Base-by-base conservation (phyloP, 2,113 vertebrate species). In the Hassar affinis region DNA sequence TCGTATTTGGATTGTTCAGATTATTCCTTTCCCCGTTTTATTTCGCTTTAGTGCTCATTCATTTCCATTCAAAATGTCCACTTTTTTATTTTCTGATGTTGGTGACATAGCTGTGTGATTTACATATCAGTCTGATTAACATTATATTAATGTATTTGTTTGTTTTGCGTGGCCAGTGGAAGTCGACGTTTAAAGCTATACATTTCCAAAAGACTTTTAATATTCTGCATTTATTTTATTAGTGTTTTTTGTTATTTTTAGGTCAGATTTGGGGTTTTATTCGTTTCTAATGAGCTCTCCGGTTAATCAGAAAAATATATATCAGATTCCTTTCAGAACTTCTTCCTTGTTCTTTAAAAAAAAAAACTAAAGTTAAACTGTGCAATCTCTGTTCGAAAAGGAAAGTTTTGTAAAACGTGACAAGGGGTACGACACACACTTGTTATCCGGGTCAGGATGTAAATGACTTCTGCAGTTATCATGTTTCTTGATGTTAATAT, bases 401-500 rank as follows among this genome's bases (percentile, higher is more conserved):
- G 64, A 68, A 71, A 51, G 72, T 59, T 51, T 76, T 59, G 59
- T 15, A 51, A 75, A 33, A 10, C 6, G 42, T 42, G 30, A 83
- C 86, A 61, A 89, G 80, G 84, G 75, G 88, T n/a, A 90, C 87
- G 89, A 90, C 90, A 91, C 90, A 91, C 90, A 90, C 88, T 87
- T 93, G 91, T 93, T 92, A 88, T 45, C n/a, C 7, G 45, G 47
- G 62, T 66, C 90, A 92, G 89, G 92, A 94, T 95, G 93, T 95
- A 95, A 94, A 95, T 94, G 95, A 90, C 92, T 94, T 90, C 92
- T 90, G 82, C 81, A 91, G 93, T 92, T 89, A 93, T 93, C 93
- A 87, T 91, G 91, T 94, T 92, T 94, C 93, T 95, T 91, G 91
- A 93, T 96, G 95, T 96, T 95, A 94, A 96, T 96, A 96, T 96